A percentile compares a stretch with the other conserved stretches of the same genome.
Conservation (phyloP, 2,797 vertebrate genomes). For the Phoxinus dragarum region DNA sequence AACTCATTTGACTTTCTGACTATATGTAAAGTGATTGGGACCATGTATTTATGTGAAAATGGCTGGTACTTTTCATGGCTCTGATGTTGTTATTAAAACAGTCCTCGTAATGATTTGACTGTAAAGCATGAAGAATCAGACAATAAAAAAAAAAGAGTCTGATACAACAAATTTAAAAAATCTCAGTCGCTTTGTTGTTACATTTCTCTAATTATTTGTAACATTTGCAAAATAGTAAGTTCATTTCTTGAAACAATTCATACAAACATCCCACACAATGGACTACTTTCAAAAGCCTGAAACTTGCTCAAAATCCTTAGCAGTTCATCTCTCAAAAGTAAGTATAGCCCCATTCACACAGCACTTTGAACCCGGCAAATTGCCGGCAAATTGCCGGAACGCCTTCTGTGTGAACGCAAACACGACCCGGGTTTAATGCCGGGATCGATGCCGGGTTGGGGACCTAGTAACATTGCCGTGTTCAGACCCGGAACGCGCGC, state of each 20-base stretch:
- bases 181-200: background rate
- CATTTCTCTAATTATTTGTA: background rate
- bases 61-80: background rate
- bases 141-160: background rate
- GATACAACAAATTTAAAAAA: background rate
- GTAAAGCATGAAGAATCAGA: background rate
- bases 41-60: background rate
- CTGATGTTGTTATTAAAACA: background rate
- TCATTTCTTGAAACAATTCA: background rate
- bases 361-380: no score
- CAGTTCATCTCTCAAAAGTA: background rate
- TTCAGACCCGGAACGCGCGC: no score
- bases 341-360: no score
- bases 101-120: background rate
- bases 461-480: no score
- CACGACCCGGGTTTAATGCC: no score
- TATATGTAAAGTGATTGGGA: background rate
- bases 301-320: background rate
- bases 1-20: conserved; percentile 20
- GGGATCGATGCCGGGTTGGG: no score
- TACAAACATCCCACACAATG: background rate
- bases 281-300: background rate
- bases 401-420: no score
- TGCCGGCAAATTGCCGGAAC: no score
- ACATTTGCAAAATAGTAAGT: background rate